Evolutionary conservation across 2,797 vertebrate species (phyloP), one percentile per base, ranked within the genome.

Genomic region (Aldrovandia affinis): DNA sequence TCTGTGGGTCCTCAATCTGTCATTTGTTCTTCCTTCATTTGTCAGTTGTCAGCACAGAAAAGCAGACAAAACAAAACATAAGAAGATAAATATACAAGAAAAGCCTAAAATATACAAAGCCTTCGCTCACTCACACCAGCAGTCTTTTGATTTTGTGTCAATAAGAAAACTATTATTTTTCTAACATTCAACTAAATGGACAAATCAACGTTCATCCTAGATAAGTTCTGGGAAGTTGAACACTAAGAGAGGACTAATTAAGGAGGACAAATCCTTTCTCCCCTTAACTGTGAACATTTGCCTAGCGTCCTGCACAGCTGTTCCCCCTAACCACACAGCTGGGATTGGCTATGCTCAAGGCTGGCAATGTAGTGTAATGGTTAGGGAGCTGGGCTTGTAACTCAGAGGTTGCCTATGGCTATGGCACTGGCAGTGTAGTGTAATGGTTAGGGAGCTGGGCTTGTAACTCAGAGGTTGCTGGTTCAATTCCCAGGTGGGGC

Each of bases 11-110:
- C n/a, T n/a, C n/a, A n/a, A n/a, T n/a, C n/a, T n/a, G n/a, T n/a
- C n/a, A n/a, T n/a, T n/a, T n/a, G n/a, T n/a, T n/a, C n/a, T n/a
- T 57, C 55, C 55, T 57, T 57, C 55, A 14, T 57, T 57, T 57
- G 55, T 57, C 10, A 57, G 2, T 2, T 20, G 15, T 14, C 55
- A 0, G 55, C 10, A 54, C 22, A 52, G 47, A 33, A 80, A 80
- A 52, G 36, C 39, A 80, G 57, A 39, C 78, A 80, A 30, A 36
- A 57, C 33, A 80, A 80, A 52, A 47, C 57, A 80, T 36, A 80
- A 57, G 78, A 50, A 33, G 33, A 80, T 28, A 80, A 52, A 33
- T 55, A 18, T 25, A 33, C 52, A 59, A 80, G 78, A 52, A 57
- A 55, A n/a, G 39, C 39, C 10, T 8, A 12, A 44, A 59, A 63